Conservation (phyloP, 30 jellyfish, hydroid and myxozoan genomes). For the Chrysaora quinquecirrha region DNA sequence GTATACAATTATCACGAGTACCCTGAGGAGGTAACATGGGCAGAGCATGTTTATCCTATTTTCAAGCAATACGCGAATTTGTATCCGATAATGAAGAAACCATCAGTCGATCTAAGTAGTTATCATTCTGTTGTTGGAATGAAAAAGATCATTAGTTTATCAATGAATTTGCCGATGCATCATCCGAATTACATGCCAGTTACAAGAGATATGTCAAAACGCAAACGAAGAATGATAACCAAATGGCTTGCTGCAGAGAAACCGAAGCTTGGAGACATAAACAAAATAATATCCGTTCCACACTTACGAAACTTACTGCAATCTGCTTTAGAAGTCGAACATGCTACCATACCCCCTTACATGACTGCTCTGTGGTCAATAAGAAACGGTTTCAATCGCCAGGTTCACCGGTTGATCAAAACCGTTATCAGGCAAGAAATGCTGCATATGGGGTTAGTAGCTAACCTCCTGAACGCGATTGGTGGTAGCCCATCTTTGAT, state of each 20-base stretch:
- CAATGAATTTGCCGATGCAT: constrained; percentile 38
- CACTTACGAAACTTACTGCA: constrained; percentile 43
- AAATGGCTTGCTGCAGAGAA: constrained; percentile 37
- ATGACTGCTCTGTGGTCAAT: constrained; percentile 65
- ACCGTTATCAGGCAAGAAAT: constrained; percentile 53
- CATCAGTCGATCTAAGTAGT: constrained; percentile 34
- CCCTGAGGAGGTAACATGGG: constrained; percentile 53
- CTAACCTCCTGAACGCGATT: constrained; percentile 47
- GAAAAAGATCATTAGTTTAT: constrained; percentile 21
- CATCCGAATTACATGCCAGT: constrained; percentile 65
- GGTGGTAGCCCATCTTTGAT: constrained; percentile 68
- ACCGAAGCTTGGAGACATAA: constrained; percentile 33
- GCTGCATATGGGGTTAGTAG: constrained; percentile 66
- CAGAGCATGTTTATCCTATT: constrained; percentile 51
- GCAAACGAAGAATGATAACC: constrained; percentile 60
- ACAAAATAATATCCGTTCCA: constrained; percentile 26
- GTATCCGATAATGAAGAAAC: constrained; percentile 52
- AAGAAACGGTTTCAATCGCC: constrained; percentile 40
- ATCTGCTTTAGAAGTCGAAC: constrained; percentile 56
- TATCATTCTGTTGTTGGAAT: constrained; percentile 37
- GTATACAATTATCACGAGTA: constrained; percentile 35
- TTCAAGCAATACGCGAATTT: constrained; percentile 51
- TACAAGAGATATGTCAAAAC: constrained; percentile 48
- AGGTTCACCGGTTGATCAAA: constrained; percentile 42
- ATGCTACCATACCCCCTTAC: constrained; percentile 63